Evolutionary conservation across 1,140 invertebrate species (phyloP).

Genomic region (Eufriesea mexicana): DNA sequence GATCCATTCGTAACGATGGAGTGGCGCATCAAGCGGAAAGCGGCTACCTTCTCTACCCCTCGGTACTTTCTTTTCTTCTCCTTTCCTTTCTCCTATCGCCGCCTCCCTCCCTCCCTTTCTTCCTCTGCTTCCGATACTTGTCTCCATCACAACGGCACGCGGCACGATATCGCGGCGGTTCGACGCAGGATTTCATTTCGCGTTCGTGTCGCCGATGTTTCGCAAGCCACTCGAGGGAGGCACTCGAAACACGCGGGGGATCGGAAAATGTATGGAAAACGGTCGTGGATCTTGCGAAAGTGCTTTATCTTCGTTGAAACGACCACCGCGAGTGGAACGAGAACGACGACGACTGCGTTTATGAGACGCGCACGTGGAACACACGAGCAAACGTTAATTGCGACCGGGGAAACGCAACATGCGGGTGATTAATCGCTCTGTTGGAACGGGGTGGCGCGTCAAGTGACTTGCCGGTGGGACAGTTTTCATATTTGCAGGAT

Average conservation of each 20-base stretch:
- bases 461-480: neutral
- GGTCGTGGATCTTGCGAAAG: constrained; percentile 1
- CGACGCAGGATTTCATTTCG: constrained; percentile 30
- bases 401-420: neutral
- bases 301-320: constrained; percentile 10
- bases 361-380: neutral
- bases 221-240: constrained; percentile 27
- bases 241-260: neutral
- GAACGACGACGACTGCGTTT: neutral
- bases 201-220: constrained; percentile 9
- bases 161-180: constrained; percentile 14
- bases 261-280: constrained; percentile 27
- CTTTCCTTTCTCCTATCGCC: neutral
- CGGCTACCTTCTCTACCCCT: no score
- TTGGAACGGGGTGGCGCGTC: neutral
- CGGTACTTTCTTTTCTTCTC: neutral
- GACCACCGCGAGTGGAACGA: no score
- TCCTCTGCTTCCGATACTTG: constrained; percentile 2
- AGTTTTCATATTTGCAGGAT: no score
- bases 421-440: neutral
- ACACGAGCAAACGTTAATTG: constrained; percentile 12
- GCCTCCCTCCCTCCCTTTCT: neutral
- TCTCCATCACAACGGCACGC: constrained; percentile 19
- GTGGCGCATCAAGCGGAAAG: neutral
- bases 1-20: constrained; percentile 23